A percentile compares a stretch with the other conserved stretches of the same genome.
These are phyloP conservation scores for Parauchenoglanis ngamensis DNA, from an alignment of 2,797 vertebrate species.

Conservation along the genomic window DNA sequence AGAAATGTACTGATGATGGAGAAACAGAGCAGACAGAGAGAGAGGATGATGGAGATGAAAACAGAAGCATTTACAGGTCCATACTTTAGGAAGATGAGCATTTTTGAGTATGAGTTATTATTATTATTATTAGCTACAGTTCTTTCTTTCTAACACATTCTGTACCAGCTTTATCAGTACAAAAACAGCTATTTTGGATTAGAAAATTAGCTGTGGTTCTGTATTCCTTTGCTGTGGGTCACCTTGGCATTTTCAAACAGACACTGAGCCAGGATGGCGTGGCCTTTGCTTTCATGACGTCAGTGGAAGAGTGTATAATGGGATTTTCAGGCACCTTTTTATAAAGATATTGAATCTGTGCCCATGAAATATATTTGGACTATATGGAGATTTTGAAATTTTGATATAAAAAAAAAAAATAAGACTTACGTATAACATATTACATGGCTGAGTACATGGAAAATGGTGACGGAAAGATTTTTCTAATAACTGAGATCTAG, in stretches of 20 bases:
- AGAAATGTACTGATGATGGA: not conserved
- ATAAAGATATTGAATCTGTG: not conserved
- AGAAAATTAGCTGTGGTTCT: not conserved
- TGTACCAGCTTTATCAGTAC: not conserved
- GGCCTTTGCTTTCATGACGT: not conserved
- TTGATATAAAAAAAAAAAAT: not conserved
- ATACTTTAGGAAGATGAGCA: not conserved
- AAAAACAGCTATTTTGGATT: not conserved
- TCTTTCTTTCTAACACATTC: not conserved
- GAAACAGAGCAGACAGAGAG: not conserved
- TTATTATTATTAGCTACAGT: not conserved
- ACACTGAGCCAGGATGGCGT: not conserved
- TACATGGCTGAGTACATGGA: not conserved
- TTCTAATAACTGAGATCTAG: not conserved
- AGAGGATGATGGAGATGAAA: not conserved
- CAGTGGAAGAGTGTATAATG: not conserved
- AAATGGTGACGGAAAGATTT: not conserved
- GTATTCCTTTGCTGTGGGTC: not conserved
- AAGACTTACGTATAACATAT: not conserved
- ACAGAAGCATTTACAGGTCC: conserved; percentile 11
- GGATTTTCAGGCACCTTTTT: not conserved
- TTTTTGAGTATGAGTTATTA: not conserved
- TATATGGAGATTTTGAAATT: not conserved
- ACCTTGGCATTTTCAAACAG: not conserved
- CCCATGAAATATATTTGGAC: not conserved